Base-by-base conservation (phyloP, 2,113 vertebrate species). In the Amblyornis subalaris region DNA sequence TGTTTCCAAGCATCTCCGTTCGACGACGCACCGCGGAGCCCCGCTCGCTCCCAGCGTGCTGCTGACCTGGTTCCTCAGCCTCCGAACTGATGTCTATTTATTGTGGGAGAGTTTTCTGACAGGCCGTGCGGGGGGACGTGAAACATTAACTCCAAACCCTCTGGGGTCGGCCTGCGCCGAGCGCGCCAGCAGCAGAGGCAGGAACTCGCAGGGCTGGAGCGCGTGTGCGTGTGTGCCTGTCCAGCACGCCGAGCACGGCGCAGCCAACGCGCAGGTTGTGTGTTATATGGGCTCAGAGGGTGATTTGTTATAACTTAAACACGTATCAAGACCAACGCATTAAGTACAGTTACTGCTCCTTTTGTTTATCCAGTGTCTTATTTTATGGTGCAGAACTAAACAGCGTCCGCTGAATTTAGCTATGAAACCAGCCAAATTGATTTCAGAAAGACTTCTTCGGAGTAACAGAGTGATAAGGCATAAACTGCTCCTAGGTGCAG, bases 371-470 rank as follows among this genome's bases (percentile, higher is more conserved):
- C 75, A 80, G 75, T 48, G 93, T 81, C 94, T 90, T 95, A 80
- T 97, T 97, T 97, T 96, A 96, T 75, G 86, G 94, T 42, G 85
- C 92, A 93, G 95, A 96, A 95, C 97, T 97, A 96, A 96, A 90
- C 67, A 90, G 87, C 21, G 94, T 85, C 95, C 44, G 11, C 96
- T 83, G 80, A 86, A 88, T 98, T 96, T 97, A 93, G 88, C 92
- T 87, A 80, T 42, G 96, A 96, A 97, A 93, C 87, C 66, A 28
- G 94, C 88, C 93, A 83, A 89, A 97, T 96, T 97, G 97, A 97
- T 97, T 90, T 95, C 93, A 94, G 95, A 83, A 90, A 92, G 96
- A 92, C 87, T 96, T 97, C 88, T 94, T 87, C 28, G 5, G 95
- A 92, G 88, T 79, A 94, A 73, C 89, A 86, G 95, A 94, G 67